Evolutionary conservation across 1,140 invertebrate species (phyloP).

Genomic region (Drosophila trapezifrons): DNA sequence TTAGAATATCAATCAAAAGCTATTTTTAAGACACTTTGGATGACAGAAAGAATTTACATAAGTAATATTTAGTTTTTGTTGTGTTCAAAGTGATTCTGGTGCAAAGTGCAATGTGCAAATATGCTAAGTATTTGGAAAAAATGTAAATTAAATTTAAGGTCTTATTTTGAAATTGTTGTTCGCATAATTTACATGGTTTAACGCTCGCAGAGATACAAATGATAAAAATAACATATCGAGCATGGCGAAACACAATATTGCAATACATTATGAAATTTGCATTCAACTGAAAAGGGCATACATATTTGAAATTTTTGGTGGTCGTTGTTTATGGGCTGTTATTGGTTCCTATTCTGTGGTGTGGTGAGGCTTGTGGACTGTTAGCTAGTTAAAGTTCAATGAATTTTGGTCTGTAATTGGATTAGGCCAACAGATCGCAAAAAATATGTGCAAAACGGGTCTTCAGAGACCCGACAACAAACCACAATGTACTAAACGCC

Average conservation of each 20-base stretch:
- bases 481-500: too few relatives aligned
- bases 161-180: constrained; percentile 44
- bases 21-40: constrained; percentile 60
- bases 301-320: constrained; percentile 25
- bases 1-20: constrained; percentile 67
- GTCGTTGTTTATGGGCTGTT: constrained; percentile 20
- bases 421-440: constrained; percentile 42
- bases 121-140: constrained; percentile 15
- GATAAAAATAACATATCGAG: constrained; percentile 49
- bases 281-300: constrained; percentile 34
- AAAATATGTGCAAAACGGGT: neutral
- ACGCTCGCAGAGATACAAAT: constrained; percentile 53
- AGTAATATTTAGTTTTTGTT: constrained; percentile 65
- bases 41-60: constrained; percentile 19
- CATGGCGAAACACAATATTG: constrained; percentile 37
- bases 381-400: constrained; percentile 27
- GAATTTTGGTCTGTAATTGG: constrained; percentile 19
- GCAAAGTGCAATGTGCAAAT: constrained; percentile 44
- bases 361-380: constrained; percentile 50
- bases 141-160: constrained; percentile 47
- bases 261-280: constrained; percentile 38
- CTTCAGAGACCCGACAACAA: neutral
- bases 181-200: constrained; percentile 67
- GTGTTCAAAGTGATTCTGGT: constrained; percentile 45
- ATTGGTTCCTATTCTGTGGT: constrained; percentile 46